phyloP scores from a whole-genome alignment of 2,888 invertebrate genomes.

The Cephus runcator region DNA sequence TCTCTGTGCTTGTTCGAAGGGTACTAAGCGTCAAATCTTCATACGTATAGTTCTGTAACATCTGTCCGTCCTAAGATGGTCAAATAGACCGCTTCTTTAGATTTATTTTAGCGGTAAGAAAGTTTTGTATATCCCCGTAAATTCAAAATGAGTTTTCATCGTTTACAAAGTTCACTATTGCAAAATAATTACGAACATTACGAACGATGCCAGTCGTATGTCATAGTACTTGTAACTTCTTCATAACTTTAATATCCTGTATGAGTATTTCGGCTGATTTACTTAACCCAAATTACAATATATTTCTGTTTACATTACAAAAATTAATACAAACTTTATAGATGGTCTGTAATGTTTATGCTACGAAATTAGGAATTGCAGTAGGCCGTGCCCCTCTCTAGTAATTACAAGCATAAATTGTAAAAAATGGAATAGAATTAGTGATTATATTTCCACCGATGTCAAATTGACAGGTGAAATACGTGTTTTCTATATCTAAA shows the following conservation, averaged over 20 bases:
- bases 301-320: neutral
- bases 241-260: no score
- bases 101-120: constrained; percentile 2
- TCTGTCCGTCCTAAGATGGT: neutral
- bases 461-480: neutral
- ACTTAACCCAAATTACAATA: neutral
- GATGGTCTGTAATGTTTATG: neutral
- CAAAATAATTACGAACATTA: neutral
- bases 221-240: neutral
- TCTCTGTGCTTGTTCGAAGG: neutral
- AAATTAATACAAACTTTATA: neutral
- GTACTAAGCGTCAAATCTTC: neutral
- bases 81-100: constrained; percentile 1
- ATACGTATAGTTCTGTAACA: neutral
- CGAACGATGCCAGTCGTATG: neutral
- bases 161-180: neutral
- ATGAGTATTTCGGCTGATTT: neutral
- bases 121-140: neutral
- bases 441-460: neutral
- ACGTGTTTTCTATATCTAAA: neutral
- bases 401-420: neutral
- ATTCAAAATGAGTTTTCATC: neutral
- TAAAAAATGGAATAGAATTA: neutral
- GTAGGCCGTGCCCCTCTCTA: neutral
- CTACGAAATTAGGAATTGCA: neutral